phyloP scores from a whole-genome alignment of 1,140 invertebrate genomes.

The Trissolcus basalis region DNA sequence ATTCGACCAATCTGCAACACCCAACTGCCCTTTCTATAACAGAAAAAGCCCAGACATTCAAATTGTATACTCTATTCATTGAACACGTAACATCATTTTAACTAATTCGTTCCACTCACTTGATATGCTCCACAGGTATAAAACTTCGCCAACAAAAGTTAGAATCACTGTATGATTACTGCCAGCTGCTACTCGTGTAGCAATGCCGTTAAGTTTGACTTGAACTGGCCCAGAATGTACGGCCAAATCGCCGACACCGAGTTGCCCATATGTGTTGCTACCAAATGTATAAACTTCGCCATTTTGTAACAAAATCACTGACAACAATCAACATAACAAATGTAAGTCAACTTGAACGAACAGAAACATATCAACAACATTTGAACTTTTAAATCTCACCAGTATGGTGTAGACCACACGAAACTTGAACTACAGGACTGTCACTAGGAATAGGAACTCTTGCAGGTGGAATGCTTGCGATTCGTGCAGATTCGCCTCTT shows the following conservation, averaged over 20 bases:
- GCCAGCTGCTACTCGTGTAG: conserved; percentile 90
- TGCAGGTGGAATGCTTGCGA: conserved; percentile 88
- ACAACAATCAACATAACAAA: conserved; percentile 64
- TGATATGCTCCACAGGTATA: conserved; percentile 95
- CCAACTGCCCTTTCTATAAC: conserved; percentile 91
- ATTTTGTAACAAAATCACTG: conserved; percentile 81
- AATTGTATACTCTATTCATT: no score
- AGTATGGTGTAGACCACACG: conserved; percentile 94
- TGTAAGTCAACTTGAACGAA: background rate
- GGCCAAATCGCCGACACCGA: conserved; percentile 90
- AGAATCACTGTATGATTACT: conserved; percentile 96
- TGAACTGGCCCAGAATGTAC: conserved; percentile 85
- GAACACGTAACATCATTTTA: no score
- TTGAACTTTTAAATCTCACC: conserved; percentile 66
- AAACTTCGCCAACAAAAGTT: conserved; percentile 92
- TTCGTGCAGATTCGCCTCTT: conserved; percentile 79
- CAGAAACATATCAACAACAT: no score
- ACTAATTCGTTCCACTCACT: conserved; percentile 79
- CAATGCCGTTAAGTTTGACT: conserved; percentile 83
- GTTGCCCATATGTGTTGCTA: conserved; percentile 95
- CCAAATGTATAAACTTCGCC: conserved; percentile 92
- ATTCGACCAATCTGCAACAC: conserved; percentile 77
- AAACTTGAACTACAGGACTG: conserved; percentile 86
- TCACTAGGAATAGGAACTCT: conserved; percentile 82
- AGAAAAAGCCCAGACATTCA: background rate